Conservation (phyloP, 2,113 vertebrate genomes). For the Seriola rivoliana region DNA sequence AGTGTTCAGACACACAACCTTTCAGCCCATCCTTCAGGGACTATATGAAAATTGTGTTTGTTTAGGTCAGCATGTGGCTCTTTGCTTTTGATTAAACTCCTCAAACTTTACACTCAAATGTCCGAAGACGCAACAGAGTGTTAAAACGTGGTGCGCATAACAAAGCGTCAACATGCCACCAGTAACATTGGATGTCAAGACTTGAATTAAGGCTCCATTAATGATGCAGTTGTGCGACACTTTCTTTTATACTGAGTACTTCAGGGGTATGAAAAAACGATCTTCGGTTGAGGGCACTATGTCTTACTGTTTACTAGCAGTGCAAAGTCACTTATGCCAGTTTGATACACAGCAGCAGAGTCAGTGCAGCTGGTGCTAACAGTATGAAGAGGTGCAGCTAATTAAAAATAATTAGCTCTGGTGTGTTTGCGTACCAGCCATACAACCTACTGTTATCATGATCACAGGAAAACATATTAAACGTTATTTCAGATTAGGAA, state of each 20-base stretch:
- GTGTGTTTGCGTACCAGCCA: neutral
- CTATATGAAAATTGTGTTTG: slow-evolving; percentile 51
- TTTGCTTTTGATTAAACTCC: slow-evolving; percentile 57
- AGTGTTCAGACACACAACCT: slow-evolving; percentile 1
- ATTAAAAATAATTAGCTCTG: slow-evolving; percentile 61
- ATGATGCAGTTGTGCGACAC: slow-evolving; percentile 35
- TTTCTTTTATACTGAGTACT: slow-evolving; percentile 19
- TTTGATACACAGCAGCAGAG: slow-evolving; percentile 37
- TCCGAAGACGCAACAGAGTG: slow-evolving; percentile 30
- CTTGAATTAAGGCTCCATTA: slow-evolving; percentile 28
- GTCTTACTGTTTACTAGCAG: slow-evolving; percentile 44
- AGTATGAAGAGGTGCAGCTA: slow-evolving; percentile 39
- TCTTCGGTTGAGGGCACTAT: neutral
- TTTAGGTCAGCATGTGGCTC: slow-evolving; percentile 55
- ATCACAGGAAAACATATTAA: slow-evolving; percentile 29
- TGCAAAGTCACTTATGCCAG: slow-evolving; percentile 26
- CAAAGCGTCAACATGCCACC: slow-evolving; percentile 38
- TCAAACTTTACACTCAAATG: slow-evolving; percentile 30
- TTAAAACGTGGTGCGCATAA: slow-evolving; percentile 43
- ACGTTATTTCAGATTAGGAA: neutral
- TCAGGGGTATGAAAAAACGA: slow-evolving; percentile 27
- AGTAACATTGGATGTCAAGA: slow-evolving; percentile 24
- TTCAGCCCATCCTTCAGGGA: slow-evolving; percentile 27
- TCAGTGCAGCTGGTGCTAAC: slow-evolving; percentile 18
- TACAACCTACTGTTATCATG: slow-evolving; percentile 17